Conservation (phyloP, 2,797 vertebrate genomes). For the Myoxocephalus aenaeus region DNA sequence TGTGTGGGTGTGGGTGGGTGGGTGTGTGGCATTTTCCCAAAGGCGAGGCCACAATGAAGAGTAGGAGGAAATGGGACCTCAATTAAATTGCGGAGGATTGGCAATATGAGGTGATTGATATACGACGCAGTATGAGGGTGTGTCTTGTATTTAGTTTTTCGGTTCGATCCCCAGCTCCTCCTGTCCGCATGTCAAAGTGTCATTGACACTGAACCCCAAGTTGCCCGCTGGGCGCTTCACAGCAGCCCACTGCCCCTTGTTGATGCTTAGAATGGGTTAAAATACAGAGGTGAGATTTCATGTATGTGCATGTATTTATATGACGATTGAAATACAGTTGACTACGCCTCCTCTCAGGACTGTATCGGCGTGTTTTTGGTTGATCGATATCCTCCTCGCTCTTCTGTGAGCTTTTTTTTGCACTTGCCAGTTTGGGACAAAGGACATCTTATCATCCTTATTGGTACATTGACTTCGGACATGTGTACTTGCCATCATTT, state of each 20-base stretch:
- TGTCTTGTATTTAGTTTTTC: not conserved
- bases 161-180: too few species aligned
- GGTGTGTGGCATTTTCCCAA: slow-evolving; percentile 20
- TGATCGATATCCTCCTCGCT: not conserved
- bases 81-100: slow-evolving; percentile 7
- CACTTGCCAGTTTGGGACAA: not conserved
- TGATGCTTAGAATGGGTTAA: too few species aligned
- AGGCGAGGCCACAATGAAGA: slow-evolving; percentile 12
- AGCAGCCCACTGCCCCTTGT: not conserved
- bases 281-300: too few species aligned
- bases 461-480: not conserved
- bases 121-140: not conserved
- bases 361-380: too few species aligned
- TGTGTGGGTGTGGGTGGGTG: not conserved
- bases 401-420: not conserved
- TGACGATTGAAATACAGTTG: too few species aligned
- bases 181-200: too few species aligned
- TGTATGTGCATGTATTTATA: too few species aligned
- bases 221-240: not conserved
- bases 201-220: not conserved
- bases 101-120: not conserved
- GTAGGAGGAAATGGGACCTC: slow-evolving; percentile 36
- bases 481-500: not conserved
- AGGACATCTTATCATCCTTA: not conserved
- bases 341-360: not conserved